Evolutionary conservation across 2,888 invertebrate genomes (phyloP), one percentile per base, ranked within the genome.

Genomic region (Acanthoscelides obtectus): DNA sequence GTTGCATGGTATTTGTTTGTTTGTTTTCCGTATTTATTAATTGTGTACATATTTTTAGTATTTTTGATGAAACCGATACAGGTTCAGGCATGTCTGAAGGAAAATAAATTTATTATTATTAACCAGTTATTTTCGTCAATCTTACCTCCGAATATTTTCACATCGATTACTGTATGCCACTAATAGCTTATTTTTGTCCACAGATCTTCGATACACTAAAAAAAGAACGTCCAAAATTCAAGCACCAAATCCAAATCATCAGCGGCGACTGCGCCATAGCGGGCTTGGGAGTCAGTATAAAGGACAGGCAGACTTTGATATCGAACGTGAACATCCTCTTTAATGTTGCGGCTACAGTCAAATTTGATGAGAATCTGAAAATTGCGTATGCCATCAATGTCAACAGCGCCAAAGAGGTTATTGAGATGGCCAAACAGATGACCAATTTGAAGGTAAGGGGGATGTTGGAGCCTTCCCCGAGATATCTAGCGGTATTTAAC

Each of bases 331-430:
- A 91, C 78, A 85, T 92, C 72, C 88, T 91, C 8, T 93, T 98
- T 84, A 96, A 98, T 82, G 93, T 93, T 8, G 98, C 98, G 0
- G 98, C 98, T 0, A 97, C 97, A 0, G 94, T 98, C 4, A 90
- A 92, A 80, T 97, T 97, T 80, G 94, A 96, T 83, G 96, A 96
- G 81, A 91, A 91, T 68, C 86, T 97, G 0, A 89, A 91, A 82
- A 86, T 91, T 0, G 94, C 96, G 0, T 88, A 94, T 67, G 89
- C 89, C 68, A 94, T 94, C 80, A 96, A 96, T 83, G 92, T 96
- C 1, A 86, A 89, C 22, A 95, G 93, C 0, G 93, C 94, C 0
- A 89, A 90, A 75, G 91, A 93, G 68, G 88, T 95, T n/a, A 81
- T 96, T 12, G 89, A 91, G 27, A 86, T 96, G 5, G 90, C 93